Evolutionary conservation across 1,140 invertebrate species (phyloP), one percentile per base, ranked within the genome.

Genomic region (Heliconius hermathena): DNA sequence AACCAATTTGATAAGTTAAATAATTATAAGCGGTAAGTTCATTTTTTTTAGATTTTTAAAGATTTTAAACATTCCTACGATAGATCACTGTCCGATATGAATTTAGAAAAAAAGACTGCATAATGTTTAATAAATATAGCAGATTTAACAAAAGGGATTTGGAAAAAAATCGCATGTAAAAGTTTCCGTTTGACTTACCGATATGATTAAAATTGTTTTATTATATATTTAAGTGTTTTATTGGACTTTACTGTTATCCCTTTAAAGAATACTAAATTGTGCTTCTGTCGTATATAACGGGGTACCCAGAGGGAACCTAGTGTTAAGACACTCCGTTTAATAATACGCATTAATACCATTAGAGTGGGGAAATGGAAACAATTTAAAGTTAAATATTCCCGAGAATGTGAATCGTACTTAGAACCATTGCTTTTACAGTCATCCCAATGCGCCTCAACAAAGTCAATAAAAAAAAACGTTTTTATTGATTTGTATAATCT

Each of bases 131-230:
- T 76, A 82, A 83, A 66, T 26, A 80, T 81, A 74, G 77, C 79
- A 83, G 81, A 80, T 81, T 46, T 70, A 70, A 80, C 73, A 57
- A 57, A 57, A 22, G n/a, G 4, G 4, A 26, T 66, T 29, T 26
- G 60, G 60, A 29, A n/a, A 66, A 13, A 57, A 76, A 73, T 70
- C 71, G 52, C 76, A 75, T 80, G 76, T 80, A 81, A 82, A 76
- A 76, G 22, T 76, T 81, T 82, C 78, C 74, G 70, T 81, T 85
- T 77, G 71, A 82, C 49, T 57, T 82, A 85, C 79, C 71, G 81
- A 74, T 70, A 74, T 81, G 81, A 85, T 78, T 83, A 85, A 85
- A 85, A 75, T 82, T 85, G 82, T 83, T 85, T 85, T 82, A 80
- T 76, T 83, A 82, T 72, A 79, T 71, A 20, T 70, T 20, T 52